Evolutionary conservation across 1,140 invertebrate species (phyloP), one percentile per base, ranked within the genome.

Genomic region (Hermatobates lingyangjiaoensis): DNA sequence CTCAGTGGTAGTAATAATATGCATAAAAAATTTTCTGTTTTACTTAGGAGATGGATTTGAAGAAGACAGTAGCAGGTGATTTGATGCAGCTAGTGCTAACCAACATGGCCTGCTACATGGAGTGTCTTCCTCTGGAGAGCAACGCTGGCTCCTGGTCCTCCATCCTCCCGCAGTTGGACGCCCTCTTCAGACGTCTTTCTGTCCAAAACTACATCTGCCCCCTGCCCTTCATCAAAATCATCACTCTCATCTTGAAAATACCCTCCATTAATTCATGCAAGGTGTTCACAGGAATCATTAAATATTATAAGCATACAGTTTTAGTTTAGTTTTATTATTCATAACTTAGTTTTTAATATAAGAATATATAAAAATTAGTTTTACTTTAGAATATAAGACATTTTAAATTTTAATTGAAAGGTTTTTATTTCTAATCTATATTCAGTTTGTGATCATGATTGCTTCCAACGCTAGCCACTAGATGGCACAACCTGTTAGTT

Each of bases 81-180:
- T 73, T 75, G 38, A 59, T 87, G 25, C 72, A 76, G 2, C 72
- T 75, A 39, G 83, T 93, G 42, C 66, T 95, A 26, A 75, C 79
- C 56, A 98, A 98, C 68, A 78, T 97, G 58, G 82, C 90, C 1
- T 83, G 78, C 60, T 98, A 98, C 68, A 72, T 97, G 62, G 88
- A 93, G 60, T 91, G 86, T 68, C 71, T 98, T 28, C 82, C 88
- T 3, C 66, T 89, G 52, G 91, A 96, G 63, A 81, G 80, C 2
- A 76, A 77, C 14, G 71, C 83, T 20, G 79, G 79, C 1, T 73
- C 77, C 21, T 96, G 91, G 81, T 77, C 76, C 51, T 74, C 77
- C 23, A 77, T 94, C 2, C 73, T 97, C 45, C 68, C 79, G 30
- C 81, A 87, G 61, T 72, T 88, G 62, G 95, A 98, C 57, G 74